Conservation (phyloP, 2,888 invertebrate genomes). For the Antitype chi region DNA sequence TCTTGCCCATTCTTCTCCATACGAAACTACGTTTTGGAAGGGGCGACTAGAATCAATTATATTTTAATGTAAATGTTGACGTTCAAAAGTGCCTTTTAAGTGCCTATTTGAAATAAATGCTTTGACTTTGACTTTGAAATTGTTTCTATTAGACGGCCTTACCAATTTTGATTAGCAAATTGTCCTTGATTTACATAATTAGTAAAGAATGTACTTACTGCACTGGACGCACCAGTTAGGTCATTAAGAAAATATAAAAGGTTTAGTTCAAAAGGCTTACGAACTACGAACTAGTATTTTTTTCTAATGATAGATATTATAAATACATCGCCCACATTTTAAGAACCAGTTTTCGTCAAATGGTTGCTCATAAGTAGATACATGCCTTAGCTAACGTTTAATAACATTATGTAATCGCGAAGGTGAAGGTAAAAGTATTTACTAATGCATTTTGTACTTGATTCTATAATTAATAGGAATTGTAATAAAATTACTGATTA, state of each 20-base stretch:
- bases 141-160: background rate
- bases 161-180: background rate
- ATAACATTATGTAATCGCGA: slow-evolving; percentile 27
- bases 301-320: slow-evolving; percentile 9
- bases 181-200: background rate
- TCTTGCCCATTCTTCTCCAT: too few species aligned
- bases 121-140: too few species aligned
- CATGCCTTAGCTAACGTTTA: slow-evolving; percentile 15
- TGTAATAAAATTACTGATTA: too few species aligned
- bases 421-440: background rate
- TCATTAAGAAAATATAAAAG: background rate
- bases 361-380: background rate
- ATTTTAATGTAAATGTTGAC: too few species aligned
- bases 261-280: background rate
- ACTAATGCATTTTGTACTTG: background rate
- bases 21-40: too few species aligned
- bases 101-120: too few species aligned
- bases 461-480: too few species aligned
- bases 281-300: background rate
- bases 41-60: too few species aligned
- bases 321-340: slow-evolving; percentile 24
- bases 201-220: background rate
- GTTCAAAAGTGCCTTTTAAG: too few species aligned
- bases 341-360: slow-evolving; percentile 31
- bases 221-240: background rate